Conservation (phyloP, 2,113 vertebrate species). For the Apus apus region DNA sequence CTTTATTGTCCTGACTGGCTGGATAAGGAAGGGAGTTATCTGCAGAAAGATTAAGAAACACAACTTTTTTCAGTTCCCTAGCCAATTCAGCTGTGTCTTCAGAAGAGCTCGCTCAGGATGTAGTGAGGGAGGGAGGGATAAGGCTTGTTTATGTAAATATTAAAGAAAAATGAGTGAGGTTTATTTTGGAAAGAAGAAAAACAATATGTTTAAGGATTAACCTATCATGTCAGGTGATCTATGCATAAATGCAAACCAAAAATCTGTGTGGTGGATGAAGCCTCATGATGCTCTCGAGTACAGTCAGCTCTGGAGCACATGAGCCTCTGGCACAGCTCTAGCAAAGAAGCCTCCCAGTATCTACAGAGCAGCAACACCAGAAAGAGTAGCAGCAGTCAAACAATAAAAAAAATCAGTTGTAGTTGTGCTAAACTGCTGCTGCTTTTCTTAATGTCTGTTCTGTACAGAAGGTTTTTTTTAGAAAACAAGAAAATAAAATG, state of each 20-base stretch:
- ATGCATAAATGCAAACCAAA: not conserved
- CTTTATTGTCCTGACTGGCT: slow-evolving; percentile 35
- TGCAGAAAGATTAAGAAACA: slow-evolving; percentile 21
- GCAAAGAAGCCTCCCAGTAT: not conserved
- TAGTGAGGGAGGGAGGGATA: not conserved
- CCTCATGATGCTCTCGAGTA: fast-evolving
- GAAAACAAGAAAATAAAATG: not conserved
- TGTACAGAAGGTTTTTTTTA: not conserved
- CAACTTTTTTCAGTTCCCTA: not conserved
- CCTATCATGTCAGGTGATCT: not conserved
- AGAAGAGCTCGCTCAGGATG: fast-evolving
- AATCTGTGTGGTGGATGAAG: not conserved
- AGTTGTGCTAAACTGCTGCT: not conserved
- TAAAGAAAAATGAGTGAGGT: not conserved
- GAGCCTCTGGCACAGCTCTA: not conserved
- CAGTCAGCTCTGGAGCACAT: not conserved
- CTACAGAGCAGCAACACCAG: not conserved
- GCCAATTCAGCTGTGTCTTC: not conserved
- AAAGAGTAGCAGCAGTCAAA: not conserved
- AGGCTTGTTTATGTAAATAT: not conserved
- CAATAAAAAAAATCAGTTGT: not conserved
- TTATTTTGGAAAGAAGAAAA: not conserved
- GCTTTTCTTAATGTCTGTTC: not conserved
- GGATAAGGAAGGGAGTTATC: not conserved
- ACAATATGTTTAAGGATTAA: not conserved